Percentiles rank a stretch among this genome's conserved stretches.
Conservation (phyloP, 2,113 vertebrate species). For the Stigmatopora argus region DNA sequence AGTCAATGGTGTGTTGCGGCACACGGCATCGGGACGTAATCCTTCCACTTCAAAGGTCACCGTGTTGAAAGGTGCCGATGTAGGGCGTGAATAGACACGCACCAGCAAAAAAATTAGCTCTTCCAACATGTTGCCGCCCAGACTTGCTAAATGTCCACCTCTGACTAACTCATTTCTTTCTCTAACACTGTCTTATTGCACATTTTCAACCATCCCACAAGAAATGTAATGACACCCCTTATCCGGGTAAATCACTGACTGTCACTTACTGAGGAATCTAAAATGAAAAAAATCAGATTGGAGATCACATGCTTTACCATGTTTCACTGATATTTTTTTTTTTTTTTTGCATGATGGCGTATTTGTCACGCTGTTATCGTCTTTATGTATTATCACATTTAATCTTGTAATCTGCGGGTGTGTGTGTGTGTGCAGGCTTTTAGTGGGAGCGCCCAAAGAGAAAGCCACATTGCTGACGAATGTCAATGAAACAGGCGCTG, state of each 20-base stretch:
- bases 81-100: slow-evolving; percentile 30
- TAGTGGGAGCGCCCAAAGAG: slow-evolving; percentile 83
- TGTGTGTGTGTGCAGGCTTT: slow-evolving; percentile 67
- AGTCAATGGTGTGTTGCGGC: slow-evolving; percentile 36
- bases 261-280: too few relatives aligned
- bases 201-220: too few relatives aligned
- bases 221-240: too few relatives aligned
- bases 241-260: too few relatives aligned
- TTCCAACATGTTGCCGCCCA: slow-evolving; percentile 23
- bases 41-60: slow-evolving; percentile 49
- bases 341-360: slow-evolving; percentile 14
- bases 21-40: slow-evolving; percentile 27
- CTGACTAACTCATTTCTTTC: slow-evolving; percentile 8
- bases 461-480: slow-evolving; percentile 54
- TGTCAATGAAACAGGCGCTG: slow-evolving; percentile 78
- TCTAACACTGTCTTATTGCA: not conserved
- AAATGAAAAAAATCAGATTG: not conserved
- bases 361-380: slow-evolving; percentile 5
- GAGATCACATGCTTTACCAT: not conserved
- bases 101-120: slow-evolving; percentile 41
- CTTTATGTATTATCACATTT: slow-evolving; percentile 26
- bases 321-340: not conserved
- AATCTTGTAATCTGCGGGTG: slow-evolving; percentile 17
- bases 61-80: slow-evolving; percentile 46
- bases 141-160: slow-evolving; percentile 43